Conservation (phyloP, 2,888 invertebrate species). For the Odontothrips loti region DNA sequence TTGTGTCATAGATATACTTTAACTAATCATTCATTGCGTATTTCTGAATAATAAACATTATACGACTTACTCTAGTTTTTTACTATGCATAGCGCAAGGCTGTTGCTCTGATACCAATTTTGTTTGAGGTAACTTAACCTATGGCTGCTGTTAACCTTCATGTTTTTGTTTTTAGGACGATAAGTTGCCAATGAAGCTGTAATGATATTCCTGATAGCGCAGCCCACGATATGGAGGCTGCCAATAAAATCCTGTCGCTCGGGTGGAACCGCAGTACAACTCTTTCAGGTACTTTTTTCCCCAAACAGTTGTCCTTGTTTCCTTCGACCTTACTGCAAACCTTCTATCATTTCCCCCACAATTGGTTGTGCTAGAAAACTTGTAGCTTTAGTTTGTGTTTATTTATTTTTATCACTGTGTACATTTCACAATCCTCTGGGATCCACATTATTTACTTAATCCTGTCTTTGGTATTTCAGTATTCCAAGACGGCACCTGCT, state of each 20-base stretch:
- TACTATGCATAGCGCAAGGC: background rate
- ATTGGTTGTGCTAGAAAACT: background rate
- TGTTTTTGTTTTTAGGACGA: background rate
- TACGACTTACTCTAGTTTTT: background rate
- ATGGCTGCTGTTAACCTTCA: background rate
- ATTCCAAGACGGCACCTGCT: background rate
- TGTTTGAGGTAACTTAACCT: background rate
- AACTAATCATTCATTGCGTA: background rate
- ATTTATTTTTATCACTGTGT: background rate
- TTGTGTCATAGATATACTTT: background rate
- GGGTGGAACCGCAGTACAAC: background rate
- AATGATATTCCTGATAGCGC: conserved; percentile 3
- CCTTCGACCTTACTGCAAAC: background rate
- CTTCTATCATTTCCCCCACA: background rate
- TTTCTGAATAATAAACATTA: background rate
- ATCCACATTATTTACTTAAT: background rate
- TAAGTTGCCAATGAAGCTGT: background rate
- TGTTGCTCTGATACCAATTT: background rate
- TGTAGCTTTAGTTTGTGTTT: background rate
- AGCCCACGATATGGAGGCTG: conserved; percentile 13
- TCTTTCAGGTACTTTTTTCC: background rate
- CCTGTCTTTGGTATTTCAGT: background rate
- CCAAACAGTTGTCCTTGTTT: background rate
- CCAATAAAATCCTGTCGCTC: background rate
- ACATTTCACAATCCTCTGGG: background rate